Evolutionary conservation across 2,888 invertebrate species (phyloP), one percentile per base, ranked within the genome.

Genomic region (Volucella inanis): DNA sequence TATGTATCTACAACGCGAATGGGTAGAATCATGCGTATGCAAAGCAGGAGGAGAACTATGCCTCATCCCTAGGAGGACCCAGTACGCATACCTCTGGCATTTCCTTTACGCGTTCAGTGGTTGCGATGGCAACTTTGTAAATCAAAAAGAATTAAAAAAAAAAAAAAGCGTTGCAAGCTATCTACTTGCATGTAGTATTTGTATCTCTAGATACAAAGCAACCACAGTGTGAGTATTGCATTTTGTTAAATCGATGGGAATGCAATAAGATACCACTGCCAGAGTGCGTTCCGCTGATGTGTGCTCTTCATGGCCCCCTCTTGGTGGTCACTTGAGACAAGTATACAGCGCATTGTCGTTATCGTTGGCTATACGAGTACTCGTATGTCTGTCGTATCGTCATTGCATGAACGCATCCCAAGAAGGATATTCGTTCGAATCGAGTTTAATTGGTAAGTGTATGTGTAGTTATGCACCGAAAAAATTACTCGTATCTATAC

Each of bases 221-320:
- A 71, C 57, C 52, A 47, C 78, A 68, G 39, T 57, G 68, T 64
- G 57, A 61, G 68, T 62, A 59, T 49, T 64, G 78, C 72, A 61
- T 79, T 79, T 75, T 67, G 84, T 76, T 84, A 65, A 84, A 84
- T 84, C 79, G 79, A 84, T 84, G 79, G 79, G 67, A 75, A 79
- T 79, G 79, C 79, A 84, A 84, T 79, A 79, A 79, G 70, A 79
- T 78, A 70, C 77, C 65, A 84, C 74, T 49, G 65, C 45, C 54
- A 59, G 83, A 78, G 78, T 75, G 83, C 74, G 83, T 77, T 74
- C 68, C 74, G 38, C 45, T 39, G 31, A 55, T 38, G 59, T 55
- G 62, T 59, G 62, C 75, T 31, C 75, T 64, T 65, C 41, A 6
- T 41, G 49, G 8, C 61, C 70, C 54, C 70, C 57, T 55, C 62